A percentile compares a stretch with the other conserved stretches of the same genome.
phyloP scores from a whole-genome alignment of 1,140 invertebrate species.

The Drosophila obscura region DNA sequence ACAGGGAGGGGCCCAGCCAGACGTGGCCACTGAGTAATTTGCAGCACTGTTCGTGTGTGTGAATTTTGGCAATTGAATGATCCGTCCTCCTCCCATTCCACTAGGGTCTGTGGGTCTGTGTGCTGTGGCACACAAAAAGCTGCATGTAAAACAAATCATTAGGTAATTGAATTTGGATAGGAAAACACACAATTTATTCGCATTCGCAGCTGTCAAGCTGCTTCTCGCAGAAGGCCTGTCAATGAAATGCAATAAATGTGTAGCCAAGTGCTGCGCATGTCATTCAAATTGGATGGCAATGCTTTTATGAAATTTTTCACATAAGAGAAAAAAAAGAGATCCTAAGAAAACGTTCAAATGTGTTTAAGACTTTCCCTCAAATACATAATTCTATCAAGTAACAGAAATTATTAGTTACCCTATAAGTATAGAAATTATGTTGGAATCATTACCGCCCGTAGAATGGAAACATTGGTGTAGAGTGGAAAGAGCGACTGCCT shows the following conservation, averaged over 20 bases:
- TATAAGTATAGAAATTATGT: too few species aligned
- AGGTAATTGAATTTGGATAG: conserved; percentile 72
- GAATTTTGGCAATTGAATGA: conserved; percentile 51
- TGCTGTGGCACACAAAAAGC: conserved; percentile 34
- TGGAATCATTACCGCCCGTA: too few species aligned
- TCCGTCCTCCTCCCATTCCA: background rate
- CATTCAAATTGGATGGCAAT: conserved; percentile 48
- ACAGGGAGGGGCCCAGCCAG: conserved; percentile 8
- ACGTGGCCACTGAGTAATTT: conserved; percentile 64
- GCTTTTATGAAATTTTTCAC: conserved; percentile 43
- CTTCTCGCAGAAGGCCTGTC: conserved; percentile 59
- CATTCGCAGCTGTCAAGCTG: conserved; percentile 70
- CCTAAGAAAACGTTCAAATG: background rate
- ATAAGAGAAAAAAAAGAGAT: background rate
- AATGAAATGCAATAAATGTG: conserved; percentile 65
- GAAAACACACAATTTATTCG: conserved; percentile 72
- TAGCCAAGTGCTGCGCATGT: conserved; percentile 51
- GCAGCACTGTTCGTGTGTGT: conserved; percentile 70
- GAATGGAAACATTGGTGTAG: too few species aligned
- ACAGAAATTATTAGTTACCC: too few species aligned
- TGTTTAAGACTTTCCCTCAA: too few species aligned
- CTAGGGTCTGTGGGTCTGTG: background rate
- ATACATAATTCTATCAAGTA: too few species aligned
- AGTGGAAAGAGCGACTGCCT: too few species aligned
- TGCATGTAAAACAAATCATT: conserved; percentile 76